Evolutionary conservation across 2,797 vertebrate genomes (phyloP).

Genomic region (Pelodytes ibericus): DNA sequence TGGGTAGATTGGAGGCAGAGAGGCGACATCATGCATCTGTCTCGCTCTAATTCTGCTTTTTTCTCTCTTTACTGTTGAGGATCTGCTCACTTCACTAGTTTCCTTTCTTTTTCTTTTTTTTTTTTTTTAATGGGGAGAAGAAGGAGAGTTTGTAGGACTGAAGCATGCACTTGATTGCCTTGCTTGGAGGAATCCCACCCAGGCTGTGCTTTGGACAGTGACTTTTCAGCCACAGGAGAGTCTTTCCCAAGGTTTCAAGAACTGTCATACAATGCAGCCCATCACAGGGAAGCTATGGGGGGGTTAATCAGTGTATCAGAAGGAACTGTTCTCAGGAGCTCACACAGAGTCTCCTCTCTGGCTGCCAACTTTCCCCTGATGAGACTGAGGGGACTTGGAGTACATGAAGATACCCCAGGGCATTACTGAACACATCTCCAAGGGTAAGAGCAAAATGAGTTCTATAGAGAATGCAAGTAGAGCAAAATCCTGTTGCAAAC

Average conservation of each 20-base stretch:
- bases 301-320: slow-evolving; percentile 9
- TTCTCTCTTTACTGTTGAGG: slow-evolving; percentile 13
- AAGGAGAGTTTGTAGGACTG: slow-evolving; percentile 28
- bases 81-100: background rate
- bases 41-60: slow-evolving; percentile 22
- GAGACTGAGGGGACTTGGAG: slow-evolving; percentile 3
- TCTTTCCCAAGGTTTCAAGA: too few relatives aligned
- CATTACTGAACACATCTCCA: background rate
- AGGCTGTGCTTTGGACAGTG: background rate
- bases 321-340: slow-evolving; percentile 27
- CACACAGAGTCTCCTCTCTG: background rate
- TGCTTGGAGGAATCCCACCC: slow-evolving; percentile 19
- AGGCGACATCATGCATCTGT: slow-evolving; percentile 53
- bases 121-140: too few relatives aligned
- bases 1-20: slow-evolving; percentile 56
- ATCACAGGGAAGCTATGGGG: slow-evolving; percentile 40
- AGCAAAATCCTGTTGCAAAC: too few relatives aligned
- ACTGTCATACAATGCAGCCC: slow-evolving; percentile 18
- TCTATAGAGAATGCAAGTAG: too few relatives aligned
- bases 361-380: slow-evolving; percentile 29
- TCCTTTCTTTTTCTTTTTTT: too few relatives aligned
- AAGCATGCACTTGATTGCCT: slow-evolving; percentile 17
- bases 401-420: slow-evolving; percentile 7
- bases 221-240: background rate
- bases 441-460: slow-evolving; percentile 30